Base-by-base conservation (phyloP, 2,113 vertebrate species). In the Craseonycteris thonglongyai region DNA sequence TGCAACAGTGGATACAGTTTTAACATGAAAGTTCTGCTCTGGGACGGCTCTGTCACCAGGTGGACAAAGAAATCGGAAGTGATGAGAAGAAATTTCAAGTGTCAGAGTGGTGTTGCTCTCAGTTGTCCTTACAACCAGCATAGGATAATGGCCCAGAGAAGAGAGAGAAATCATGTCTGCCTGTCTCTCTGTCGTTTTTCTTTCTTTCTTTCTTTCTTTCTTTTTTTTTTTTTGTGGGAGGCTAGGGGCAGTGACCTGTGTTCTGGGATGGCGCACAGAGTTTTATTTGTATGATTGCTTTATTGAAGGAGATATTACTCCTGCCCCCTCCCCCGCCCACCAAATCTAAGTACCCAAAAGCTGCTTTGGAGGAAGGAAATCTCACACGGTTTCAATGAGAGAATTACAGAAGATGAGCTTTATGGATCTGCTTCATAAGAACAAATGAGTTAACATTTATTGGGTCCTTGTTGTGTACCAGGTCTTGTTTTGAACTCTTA, bases 351-450 rank as follows among this genome's bases (percentile, higher is more conserved):
- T 59, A 65, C 75, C 83, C 58, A 49, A 59, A 72, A 75, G 47
- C 69, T 63, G 40, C 33, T 91, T 74, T 66, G 91, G 69, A 75
- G n/a, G 85, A 88, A 79, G 35, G 26, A 81, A 91, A 58, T 78
- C n/a, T n/a, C 56, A 68, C 45, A 79, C 51, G 54, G 47, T 28
- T 94, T 91, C 83, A 79, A 61, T 74, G 72, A 97, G 82, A 88
- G 49, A 61, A 78, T 95, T 96, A 85, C 87, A 90, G 63, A 83
- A 74, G 74, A 69, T 63, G 79, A 79, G 56, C 1, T n/a, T 1
- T 54, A 33, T n/a, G 68, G 63, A 35, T 84, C 71, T 51, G n/a
- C 15, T 92, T 88, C 38, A 7, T 66, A 66, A 92, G 45, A 68
- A 72, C 59, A 82, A 56, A 79, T 88, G 56, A 80, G 56, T 38